These are phyloP conservation scores for Thysanoteuthis rhombus DNA, from an alignment of 2,888 invertebrate genomes.

Conservation along the genomic window DNA sequence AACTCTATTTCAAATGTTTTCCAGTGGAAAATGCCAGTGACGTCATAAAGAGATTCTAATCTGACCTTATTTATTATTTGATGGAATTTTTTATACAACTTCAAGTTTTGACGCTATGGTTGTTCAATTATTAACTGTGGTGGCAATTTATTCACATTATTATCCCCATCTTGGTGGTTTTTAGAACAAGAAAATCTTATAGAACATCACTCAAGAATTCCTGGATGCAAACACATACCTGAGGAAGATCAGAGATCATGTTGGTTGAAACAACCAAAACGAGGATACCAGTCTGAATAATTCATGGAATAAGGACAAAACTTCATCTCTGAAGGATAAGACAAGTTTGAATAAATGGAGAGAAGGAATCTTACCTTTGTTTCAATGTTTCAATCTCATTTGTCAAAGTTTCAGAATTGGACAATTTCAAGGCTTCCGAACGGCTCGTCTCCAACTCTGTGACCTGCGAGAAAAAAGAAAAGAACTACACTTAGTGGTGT, in stretches of 20 bases:
- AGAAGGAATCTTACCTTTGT: not conserved
- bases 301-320: not conserved
- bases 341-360: too few species aligned
- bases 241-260: not conserved
- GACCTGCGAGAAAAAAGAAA: constrained; percentile 34
- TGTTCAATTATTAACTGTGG: too few species aligned
- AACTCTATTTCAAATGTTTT: too few species aligned
- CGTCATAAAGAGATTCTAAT: too few species aligned
- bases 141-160: too few species aligned
- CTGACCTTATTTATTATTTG: too few species aligned
- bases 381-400: not conserved
- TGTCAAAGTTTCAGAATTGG: not conserved
- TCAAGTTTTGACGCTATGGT: too few species aligned
- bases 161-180: too few species aligned
- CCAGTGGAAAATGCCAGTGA: too few species aligned
- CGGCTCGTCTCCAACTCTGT: constrained; percentile 46
- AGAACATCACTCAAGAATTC: too few species aligned
- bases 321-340: too few species aligned
- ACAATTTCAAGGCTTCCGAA: constrained; percentile 32
- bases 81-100: too few species aligned
- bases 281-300: not conserved
- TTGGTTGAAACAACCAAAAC: not conserved
- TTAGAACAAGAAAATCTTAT: not conserved
- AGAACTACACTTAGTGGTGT: not conserved
- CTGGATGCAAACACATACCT: not conserved